Conservation (phyloP, 2,113 vertebrate species). For the Neoarius graeffei region DNA sequence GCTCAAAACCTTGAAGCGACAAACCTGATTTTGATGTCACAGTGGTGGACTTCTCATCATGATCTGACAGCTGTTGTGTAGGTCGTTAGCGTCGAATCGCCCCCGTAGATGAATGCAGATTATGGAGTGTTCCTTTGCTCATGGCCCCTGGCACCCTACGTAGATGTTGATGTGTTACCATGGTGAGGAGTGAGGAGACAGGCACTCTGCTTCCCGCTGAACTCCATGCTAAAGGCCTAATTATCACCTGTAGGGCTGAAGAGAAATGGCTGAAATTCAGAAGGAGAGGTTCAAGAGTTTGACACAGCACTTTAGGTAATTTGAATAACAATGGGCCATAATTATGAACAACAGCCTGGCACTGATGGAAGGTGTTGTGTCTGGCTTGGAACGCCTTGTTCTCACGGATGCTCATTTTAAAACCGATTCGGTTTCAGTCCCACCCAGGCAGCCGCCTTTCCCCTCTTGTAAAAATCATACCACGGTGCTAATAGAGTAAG, state of each 20-base stretch:
- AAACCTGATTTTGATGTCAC: constrained; percentile 29
- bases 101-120: constrained; percentile 58
- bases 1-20: constrained; percentile 23
- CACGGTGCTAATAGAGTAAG: constrained; percentile 31
- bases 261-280: constrained; percentile 62
- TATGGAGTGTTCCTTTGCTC: constrained; percentile 50
- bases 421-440: constrained; percentile 50
- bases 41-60: constrained; percentile 18
- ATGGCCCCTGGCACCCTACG: constrained; percentile 49
- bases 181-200: constrained; percentile 62
- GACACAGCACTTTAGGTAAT: constrained; percentile 68
- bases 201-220: constrained; percentile 58
- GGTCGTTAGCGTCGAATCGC: constrained; percentile 50
- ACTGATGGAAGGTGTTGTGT: constrained; percentile 55
- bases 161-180: constrained; percentile 69
- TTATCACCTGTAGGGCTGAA: constrained; percentile 66
- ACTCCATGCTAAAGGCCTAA: constrained; percentile 69
- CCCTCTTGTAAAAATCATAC: constrained; percentile 37
- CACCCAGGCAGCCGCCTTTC: constrained; percentile 46
- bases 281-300: constrained; percentile 69
- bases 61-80: constrained; percentile 49
- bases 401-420: constrained; percentile 40
- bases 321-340: constrained; percentile 72
- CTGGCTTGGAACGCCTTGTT: constrained; percentile 40
- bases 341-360: constrained; percentile 66